Percentiles rank a stretch among this genome's conserved stretches.
Evolutionary conservation across 1,140 invertebrate genomes (phyloP).

Genomic region (Condylostylus longicornis): DNA sequence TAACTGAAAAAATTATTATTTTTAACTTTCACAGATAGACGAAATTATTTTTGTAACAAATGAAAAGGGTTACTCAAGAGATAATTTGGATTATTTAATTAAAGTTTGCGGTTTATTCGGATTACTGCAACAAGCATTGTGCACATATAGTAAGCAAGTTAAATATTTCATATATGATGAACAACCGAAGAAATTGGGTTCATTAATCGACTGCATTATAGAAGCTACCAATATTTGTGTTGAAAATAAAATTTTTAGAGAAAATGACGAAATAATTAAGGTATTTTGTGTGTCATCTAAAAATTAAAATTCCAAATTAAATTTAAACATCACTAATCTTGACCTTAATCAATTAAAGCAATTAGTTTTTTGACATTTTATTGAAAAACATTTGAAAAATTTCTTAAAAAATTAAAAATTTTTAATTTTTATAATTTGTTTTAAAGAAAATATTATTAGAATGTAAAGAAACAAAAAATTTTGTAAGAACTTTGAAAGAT

Average conservation of each 20-base stretch:
- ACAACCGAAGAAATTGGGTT: constrained; percentile 1
- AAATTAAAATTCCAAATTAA: too few relatives aligned
- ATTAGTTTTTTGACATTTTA: too few relatives aligned
- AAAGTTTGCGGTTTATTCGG: constrained; percentile 2
- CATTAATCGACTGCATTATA: not conserved
- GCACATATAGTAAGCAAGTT: constrained; percentile 2
- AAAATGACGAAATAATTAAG: not conserved
- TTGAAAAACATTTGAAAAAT: too few relatives aligned
- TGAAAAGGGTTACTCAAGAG: not conserved
- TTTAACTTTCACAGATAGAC: constrained; percentile 1
- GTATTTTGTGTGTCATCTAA: too few relatives aligned
- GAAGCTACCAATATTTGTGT: constrained; percentile 2
- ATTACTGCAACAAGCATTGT: constrained; percentile 1
- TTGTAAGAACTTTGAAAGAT: too few relatives aligned
- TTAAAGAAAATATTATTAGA: too few relatives aligned
- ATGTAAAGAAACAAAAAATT: too few relatives aligned
- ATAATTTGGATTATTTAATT: not conserved
- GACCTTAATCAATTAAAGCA: too few relatives aligned
- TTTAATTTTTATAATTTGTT: too few relatives aligned
- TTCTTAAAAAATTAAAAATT: too few relatives aligned
- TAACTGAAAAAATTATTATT: not conserved
- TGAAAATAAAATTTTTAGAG: constrained; percentile 1
- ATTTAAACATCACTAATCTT: too few relatives aligned
- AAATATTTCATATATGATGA: not conserved
- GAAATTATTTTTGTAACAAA: not conserved